phyloP scores from a whole-genome alignment of 1,140 invertebrate genomes.

The Brachionus calyciflorus region DNA sequence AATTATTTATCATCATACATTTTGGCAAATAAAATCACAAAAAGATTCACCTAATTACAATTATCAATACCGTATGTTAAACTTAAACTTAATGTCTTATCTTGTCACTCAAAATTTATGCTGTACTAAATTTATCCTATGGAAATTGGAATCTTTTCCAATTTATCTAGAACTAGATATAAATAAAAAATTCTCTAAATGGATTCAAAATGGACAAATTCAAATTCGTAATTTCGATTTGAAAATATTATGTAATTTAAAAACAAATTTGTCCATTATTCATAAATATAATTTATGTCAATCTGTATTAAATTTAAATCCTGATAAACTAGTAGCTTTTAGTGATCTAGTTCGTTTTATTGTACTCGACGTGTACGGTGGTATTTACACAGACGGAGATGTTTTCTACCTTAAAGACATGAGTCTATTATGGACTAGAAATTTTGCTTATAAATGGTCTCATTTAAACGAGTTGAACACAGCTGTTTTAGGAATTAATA shows the following conservation, averaged over 20 bases:
- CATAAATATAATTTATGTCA: background rate
- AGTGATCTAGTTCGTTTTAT: conserved; percentile 32
- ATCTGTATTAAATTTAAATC: background rate
- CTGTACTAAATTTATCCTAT: conserved; percentile 12
- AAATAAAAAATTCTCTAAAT: background rate
- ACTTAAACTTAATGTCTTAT: conserved; percentile 32
- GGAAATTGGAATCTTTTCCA: conserved; percentile 7
- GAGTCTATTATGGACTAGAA: background rate
- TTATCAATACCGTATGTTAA: background rate
- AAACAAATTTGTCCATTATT: background rate
- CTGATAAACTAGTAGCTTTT: background rate
- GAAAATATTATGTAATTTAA: background rate
- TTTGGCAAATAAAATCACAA: background rate
- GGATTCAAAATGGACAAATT: background rate
- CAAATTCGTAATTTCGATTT: background rate
- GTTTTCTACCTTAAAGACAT: background rate
- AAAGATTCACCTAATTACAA: background rate
- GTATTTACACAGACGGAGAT: conserved; percentile 27
- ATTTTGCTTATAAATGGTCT: conserved; percentile 37
- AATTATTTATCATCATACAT: conserved; percentile 1
- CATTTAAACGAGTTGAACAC: background rate
- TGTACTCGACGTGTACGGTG: conserved; percentile 1
- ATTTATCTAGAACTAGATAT: background rate
- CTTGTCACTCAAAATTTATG: conserved; percentile 16
- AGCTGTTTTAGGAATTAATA: background rate